phyloP scores from a whole-genome alignment of 2,797 vertebrate species.

The Cossypha niveicapilla region DNA sequence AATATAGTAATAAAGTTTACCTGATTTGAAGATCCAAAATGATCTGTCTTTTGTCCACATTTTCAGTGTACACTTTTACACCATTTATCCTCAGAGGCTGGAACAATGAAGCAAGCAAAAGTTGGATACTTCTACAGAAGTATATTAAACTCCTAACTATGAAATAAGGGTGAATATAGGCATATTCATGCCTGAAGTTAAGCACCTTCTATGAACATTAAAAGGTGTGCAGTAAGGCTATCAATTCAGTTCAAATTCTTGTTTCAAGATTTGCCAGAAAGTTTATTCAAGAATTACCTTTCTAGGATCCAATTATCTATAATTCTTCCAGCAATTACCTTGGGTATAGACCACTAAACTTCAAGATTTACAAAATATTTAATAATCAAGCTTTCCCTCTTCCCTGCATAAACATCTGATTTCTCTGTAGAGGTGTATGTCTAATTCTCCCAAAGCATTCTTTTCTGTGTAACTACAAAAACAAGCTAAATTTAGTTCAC shows the following conservation, averaged over 20 bases:
- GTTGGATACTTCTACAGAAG: not conserved
- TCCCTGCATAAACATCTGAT: not conserved
- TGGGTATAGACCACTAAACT: not conserved
- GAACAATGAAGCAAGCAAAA: constrained; percentile 14
- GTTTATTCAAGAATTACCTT: not conserved
- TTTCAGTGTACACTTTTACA: constrained; percentile 97
- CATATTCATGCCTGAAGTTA: not conserved
- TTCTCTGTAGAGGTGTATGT: not conserved
- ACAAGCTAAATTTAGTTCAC: not conserved
- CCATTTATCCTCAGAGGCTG: constrained; percentile 94
- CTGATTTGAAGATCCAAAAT: constrained; percentile 98
- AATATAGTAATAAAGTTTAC: constrained; percentile 72
- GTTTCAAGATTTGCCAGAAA: not conserved
- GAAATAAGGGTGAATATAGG: not conserved
- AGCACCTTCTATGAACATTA: not conserved
- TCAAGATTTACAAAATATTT: not conserved
- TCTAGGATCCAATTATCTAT: not conserved
- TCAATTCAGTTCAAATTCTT: not conserved
- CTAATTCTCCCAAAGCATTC: not conserved
- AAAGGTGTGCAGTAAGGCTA: not conserved
- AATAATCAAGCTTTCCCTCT: not conserved
- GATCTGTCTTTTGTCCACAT: constrained; percentile 95
- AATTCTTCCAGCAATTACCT: not conserved
- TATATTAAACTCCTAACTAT: not conserved
- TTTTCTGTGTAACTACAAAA: not conserved